A percentile compares a stretch with the other conserved stretches of the same genome.
Conservation (phyloP, 2,113 vertebrate genomes). For the Fregetta grallaria region DNA sequence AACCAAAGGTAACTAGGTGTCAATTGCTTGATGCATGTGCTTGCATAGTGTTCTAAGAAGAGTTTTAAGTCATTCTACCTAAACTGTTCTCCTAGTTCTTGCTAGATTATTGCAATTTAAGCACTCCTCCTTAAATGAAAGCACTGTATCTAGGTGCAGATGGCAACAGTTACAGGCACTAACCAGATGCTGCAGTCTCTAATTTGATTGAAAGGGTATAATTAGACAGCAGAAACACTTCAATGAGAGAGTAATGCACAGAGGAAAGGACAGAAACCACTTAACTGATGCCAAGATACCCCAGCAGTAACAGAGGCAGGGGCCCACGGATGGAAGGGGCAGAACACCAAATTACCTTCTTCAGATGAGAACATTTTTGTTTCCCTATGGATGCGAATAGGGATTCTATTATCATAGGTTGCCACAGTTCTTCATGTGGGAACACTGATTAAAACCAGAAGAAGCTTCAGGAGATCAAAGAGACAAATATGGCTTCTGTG, state of each 20-base stretch:
- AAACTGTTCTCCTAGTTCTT: slow-evolving; percentile 41
- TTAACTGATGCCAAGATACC: slow-evolving; percentile 80
- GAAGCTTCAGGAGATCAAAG: slow-evolving; percentile 75
- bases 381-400: slow-evolving; percentile 71
- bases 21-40: neutral
- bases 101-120: slow-evolving; percentile 46
- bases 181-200: slow-evolving; percentile 94
- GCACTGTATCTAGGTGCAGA: slow-evolving; percentile 87
- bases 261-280: slow-evolving; percentile 84
- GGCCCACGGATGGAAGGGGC: slow-evolving; percentile 64
- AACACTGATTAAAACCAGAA: slow-evolving; percentile 81
- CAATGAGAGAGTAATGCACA: slow-evolving; percentile 79
- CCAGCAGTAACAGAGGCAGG: slow-evolving; percentile 70
- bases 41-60: neutral
- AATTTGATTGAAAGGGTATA: slow-evolving; percentile 96
- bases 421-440: slow-evolving; percentile 81
- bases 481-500: slow-evolving; percentile 80
- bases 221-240: slow-evolving; percentile 96
- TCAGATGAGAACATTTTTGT: slow-evolving; percentile 70
- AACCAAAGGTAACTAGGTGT: neutral
- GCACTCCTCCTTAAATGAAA: slow-evolving; percentile 77
- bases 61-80: slow-evolving; percentile 57
- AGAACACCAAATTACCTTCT: slow-evolving; percentile 69
- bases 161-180: slow-evolving; percentile 89
- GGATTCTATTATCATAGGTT: slow-evolving; percentile 80